Evolutionary conservation across 2,113 vertebrate genomes (phyloP), one percentile per base, ranked within the genome.

Genomic region (Solea solea): DNA sequence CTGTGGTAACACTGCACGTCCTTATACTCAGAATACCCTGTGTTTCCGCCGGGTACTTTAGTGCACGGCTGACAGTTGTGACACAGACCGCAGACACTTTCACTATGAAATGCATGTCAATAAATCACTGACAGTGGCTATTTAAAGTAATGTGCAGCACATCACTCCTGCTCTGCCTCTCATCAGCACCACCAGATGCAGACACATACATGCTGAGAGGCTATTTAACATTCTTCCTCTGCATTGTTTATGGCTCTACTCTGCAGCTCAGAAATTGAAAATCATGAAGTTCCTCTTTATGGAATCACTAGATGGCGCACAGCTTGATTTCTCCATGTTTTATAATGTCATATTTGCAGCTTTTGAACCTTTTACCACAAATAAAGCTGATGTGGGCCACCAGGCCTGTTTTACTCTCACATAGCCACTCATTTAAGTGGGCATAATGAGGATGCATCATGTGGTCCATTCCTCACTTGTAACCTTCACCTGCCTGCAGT

Each of bases 261-360:
- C 62, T 84, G 64, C 52, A 67, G 76, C 28, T 44, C 59, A 64
- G 69, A 28, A 8, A 63, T 39, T 52, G 49, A 27, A 65, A 57
- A 73, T 57, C 49, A 7, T 46, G 44, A 6, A 57, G 57, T 52
- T 70, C 39, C 54, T 48, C 64, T 60, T 64, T 68, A 42, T 9
- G 7, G 25, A 1, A 45, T 56, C 86, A 45, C 81, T 85, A 88
- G 85, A 73, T 85, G 88, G 86, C 85, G 87, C 83, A 46, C 50
- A 34, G 65, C 69, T 48, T 48, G 50, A 74, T 71, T 64, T 51
- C 55, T 40, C 28, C 15, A 10, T 58, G 8, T 39, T 54, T 80
- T 66, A 50, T 53, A 34, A 72, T 64, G 13, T 60, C 71, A 62
- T 80, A 39, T 78, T 76, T 28, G 48, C 65, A 66, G 57, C 80